Evolutionary conservation across 1,140 invertebrate genomes (phyloP).

Genomic region (Popillia japonica): DNA sequence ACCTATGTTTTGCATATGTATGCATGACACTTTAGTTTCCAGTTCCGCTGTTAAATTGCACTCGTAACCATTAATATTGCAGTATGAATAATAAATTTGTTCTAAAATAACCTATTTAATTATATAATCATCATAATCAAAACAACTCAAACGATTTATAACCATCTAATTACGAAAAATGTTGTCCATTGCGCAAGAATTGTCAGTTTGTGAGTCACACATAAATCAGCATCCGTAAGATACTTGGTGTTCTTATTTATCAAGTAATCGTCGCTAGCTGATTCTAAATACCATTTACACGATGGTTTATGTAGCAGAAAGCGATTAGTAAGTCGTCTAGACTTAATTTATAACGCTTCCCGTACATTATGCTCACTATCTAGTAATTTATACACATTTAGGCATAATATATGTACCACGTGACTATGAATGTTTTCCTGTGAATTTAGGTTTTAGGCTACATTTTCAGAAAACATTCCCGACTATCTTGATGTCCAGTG

Average conservation of each 20-base stretch:
- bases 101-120: too few species aligned
- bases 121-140: neutral
- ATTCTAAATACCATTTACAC: slow-evolving; percentile 16
- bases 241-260: neutral
- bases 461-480: neutral
- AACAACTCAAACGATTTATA: neutral
- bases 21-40: too few species aligned
- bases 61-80: too few species aligned
- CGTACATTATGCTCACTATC: neutral
- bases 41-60: too few species aligned
- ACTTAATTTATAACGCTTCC: slow-evolving; percentile 7
- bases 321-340: slow-evolving; percentile 1
- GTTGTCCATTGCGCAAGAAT: neutral
- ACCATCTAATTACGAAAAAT: slow-evolving; percentile 1
- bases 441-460: neutral
- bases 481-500: too few species aligned
- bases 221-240: slow-evolving; percentile 7
- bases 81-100: too few species aligned
- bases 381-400: neutral
- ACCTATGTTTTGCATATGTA: too few species aligned
- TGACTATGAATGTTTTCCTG: neutral
- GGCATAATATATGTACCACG: neutral
- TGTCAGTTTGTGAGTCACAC: neutral
- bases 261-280: slow-evolving; percentile 12
- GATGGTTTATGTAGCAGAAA: slow-evolving; percentile 17